Evolutionary conservation across 1,140 invertebrate species (phyloP).

Genomic region (Sesamia nonagrioides): DNA sequence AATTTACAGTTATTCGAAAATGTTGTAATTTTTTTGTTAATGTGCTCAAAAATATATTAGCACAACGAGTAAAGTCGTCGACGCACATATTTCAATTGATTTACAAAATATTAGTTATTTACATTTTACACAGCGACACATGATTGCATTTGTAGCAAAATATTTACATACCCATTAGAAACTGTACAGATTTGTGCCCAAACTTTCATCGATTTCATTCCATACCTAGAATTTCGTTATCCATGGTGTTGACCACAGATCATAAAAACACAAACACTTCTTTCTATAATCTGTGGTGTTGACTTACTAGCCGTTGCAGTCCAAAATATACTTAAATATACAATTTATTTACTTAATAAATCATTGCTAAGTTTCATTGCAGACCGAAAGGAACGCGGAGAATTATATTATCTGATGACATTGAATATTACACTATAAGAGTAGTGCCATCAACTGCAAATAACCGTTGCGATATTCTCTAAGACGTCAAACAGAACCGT

Average conservation of each 20-base stretch:
- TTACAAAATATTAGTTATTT: slow-evolving; percentile 41
- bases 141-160: slow-evolving; percentile 33
- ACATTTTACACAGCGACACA: slow-evolving; percentile 31
- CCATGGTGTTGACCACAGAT: background rate
- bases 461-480: no score
- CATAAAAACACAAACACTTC: no score
- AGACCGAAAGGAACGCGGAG: background rate
- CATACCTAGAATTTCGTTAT: slow-evolving; percentile 2
- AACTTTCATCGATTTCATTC: slow-evolving; percentile 13
- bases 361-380: no score
- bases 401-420: background rate
- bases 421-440: background rate
- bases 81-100: background rate
- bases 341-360: no score
- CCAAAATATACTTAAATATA: background rate
- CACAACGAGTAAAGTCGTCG: slow-evolving; percentile 2
- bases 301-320: background rate
- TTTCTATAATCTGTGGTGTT: no score
- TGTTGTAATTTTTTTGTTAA: background rate
- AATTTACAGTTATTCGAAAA: background rate
- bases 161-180: slow-evolving; percentile 47
- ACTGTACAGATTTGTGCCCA: slow-evolving; percentile 46
- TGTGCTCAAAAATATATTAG: background rate
- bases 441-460: background rate
- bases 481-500: no score